Evolutionary conservation across 2,113 vertebrate species (phyloP).

Genomic region (Dascyllus trimaculatus): DNA sequence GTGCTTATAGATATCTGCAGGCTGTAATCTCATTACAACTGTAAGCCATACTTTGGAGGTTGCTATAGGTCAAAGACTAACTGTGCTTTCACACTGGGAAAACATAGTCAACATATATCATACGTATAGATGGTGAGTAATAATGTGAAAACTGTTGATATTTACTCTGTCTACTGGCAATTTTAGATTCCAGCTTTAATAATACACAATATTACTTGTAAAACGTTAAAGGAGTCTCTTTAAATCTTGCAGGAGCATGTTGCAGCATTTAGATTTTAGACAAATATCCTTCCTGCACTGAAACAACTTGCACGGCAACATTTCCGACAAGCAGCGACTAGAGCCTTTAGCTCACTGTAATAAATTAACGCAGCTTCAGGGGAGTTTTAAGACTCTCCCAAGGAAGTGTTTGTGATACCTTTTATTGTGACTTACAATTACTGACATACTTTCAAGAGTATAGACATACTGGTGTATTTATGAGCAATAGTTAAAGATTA

Average conservation of each 20-base stretch:
- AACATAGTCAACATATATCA: not conserved
- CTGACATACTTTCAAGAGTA: not conserved
- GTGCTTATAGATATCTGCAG: conserved; percentile 74
- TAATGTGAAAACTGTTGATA: not conserved
- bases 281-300: conserved; percentile 17
- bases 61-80: conserved; percentile 59
- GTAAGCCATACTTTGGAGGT: conserved; percentile 78
- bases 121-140: not conserved
- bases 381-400: conserved; percentile 2
- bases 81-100: conserved; percentile 23
- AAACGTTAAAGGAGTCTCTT: not conserved
- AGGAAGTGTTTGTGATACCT: conserved; percentile 9
- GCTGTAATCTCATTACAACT: conserved; percentile 79
- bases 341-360: conserved; percentile 31
- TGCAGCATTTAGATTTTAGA: conserved; percentile 15
- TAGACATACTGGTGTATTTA: not conserved
- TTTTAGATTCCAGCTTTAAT: not conserved
- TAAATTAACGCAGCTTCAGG: conserved; percentile 40
- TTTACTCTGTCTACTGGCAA: not conserved
- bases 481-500: not conserved
- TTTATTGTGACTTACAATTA: not conserved
- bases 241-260: conserved; percentile 46
- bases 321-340: conserved; percentile 62
- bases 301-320: conserved; percentile 59
- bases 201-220: not conserved